Conservation (phyloP, 2,113 vertebrate genomes). For the Lathamus discolor region DNA sequence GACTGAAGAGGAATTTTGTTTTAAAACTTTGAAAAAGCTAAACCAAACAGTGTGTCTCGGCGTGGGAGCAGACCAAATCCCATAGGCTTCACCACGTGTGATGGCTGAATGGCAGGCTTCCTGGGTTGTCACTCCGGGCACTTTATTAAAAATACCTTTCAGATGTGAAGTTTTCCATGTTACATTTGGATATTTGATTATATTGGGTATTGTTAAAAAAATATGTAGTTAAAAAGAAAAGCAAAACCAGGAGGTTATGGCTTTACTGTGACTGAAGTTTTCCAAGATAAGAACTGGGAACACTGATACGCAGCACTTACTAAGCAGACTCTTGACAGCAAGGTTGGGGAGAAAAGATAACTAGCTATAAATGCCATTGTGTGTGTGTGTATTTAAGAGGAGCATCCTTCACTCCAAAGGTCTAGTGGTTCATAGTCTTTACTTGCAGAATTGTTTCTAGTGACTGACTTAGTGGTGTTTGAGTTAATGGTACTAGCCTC, state of each 20-base stretch:
- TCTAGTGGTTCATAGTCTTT: background rate
- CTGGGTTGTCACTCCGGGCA: background rate
- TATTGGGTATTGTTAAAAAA: background rate
- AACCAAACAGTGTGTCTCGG: background rate
- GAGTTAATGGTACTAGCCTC: background rate
- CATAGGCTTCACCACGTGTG: background rate
- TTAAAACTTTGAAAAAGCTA: slow-evolving; percentile 18
- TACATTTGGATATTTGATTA: background rate
- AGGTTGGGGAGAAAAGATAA: background rate
- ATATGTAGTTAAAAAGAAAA: background rate
- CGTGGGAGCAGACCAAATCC: background rate
- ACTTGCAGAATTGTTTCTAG: background rate
- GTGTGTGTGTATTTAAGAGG: background rate
- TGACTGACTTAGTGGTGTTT: background rate
- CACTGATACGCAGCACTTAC: background rate
- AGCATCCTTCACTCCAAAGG: background rate
- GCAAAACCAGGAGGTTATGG: background rate
- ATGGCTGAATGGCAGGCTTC: background rate
- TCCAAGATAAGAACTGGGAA: background rate
- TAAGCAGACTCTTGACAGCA: background rate
- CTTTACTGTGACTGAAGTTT: background rate
- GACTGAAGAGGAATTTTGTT: background rate
- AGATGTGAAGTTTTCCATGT: background rate
- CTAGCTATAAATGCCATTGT: background rate
- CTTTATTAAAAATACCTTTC: background rate